A percentile compares a stretch with the other conserved stretches of the same genome.
Conservation (phyloP, 2,888 invertebrate species). For the Ophonus ardosiacus region DNA sequence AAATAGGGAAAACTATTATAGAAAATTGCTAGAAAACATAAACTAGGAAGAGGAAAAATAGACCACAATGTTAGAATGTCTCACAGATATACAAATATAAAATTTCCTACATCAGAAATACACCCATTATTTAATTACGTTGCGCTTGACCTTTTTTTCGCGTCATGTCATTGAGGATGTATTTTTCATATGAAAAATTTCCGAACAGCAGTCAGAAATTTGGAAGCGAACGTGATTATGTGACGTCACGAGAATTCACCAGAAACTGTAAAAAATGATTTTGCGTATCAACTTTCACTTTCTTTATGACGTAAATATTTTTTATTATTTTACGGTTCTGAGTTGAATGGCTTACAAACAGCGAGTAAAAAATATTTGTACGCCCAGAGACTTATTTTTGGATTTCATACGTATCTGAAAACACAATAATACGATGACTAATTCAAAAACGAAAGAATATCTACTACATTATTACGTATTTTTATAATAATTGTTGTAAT, state of each 20-base stretch:
- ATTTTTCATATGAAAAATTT: background rate
- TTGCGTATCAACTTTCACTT: slow-evolving; percentile 42
- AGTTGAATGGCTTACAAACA: background rate
- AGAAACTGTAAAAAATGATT: slow-evolving; percentile 1
- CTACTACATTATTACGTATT: too few species aligned
- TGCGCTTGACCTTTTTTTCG: background rate
- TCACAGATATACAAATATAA: background rate
- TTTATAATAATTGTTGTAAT: too few species aligned
- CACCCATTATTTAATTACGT: background rate
- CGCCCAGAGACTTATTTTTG: background rate
- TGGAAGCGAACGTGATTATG: background rate
- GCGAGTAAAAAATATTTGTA: background rate
- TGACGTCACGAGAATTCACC: background rate
- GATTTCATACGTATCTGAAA: background rate
- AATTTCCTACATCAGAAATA: background rate
- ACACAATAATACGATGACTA: too few species aligned
- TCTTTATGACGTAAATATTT: slow-evolving; percentile 34
- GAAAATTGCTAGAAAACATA: too few species aligned
- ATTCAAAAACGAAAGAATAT: too few species aligned
- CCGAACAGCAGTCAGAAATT: background rate
- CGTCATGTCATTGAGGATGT: background rate
- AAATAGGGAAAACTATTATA: background rate
- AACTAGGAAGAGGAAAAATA: background rate
- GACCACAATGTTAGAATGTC: background rate
- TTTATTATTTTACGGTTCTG: background rate